Evolutionary conservation across 2,113 vertebrate genomes (phyloP), one percentile per base, ranked within the genome.

Genomic region (Anarrhichthys ocellatus): DNA sequence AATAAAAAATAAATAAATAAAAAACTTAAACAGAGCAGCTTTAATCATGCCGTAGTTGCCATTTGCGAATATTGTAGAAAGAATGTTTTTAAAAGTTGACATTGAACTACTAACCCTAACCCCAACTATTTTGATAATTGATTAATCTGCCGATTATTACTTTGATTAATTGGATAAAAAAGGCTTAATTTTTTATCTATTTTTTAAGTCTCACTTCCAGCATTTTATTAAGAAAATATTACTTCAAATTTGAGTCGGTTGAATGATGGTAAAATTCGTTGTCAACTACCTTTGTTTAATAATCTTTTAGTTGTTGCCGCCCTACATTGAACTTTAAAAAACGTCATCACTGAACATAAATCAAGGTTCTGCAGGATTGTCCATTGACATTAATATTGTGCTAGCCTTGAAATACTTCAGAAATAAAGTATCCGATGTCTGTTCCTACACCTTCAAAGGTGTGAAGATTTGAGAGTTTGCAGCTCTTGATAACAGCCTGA

Each of bases 351-450:
- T 42, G 40, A 44, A 15, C 42, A 42, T 61, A 61, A 44, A n/a
- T 34, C 18, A 50, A 20, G 20, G 20, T 17, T 62, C n/a, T 63
- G 42, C 22, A 52, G 27, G 62, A 36, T 3, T 10, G 22, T 50
- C 17, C 22, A 50, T 6, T 50, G 8, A 48, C 1, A 6, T 59
- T 40, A n/a, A 5, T 14, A 27, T 20, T 27, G 22, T 1, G 15
- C 40, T 13, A 14, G 64, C 22, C 24, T 48, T 50, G 15, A 36
- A 76, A 34, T 63, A 1, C 10, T 32, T 54, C 27, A 1, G 44
- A 69, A 75, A 62, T n/a, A 59, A 59, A 44, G 3, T 36, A 24
- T 69, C 32, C 15, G 27, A 14, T 61, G n/a, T 72, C n/a, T 48
- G 10, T 36, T 58, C 5, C 2, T 40, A 34, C 5, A 3, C 50